Evolutionary conservation across 2,797 vertebrate species (phyloP), one percentile per base, ranked within the genome.

Genomic region (Sebastes steindachneri): DNA sequence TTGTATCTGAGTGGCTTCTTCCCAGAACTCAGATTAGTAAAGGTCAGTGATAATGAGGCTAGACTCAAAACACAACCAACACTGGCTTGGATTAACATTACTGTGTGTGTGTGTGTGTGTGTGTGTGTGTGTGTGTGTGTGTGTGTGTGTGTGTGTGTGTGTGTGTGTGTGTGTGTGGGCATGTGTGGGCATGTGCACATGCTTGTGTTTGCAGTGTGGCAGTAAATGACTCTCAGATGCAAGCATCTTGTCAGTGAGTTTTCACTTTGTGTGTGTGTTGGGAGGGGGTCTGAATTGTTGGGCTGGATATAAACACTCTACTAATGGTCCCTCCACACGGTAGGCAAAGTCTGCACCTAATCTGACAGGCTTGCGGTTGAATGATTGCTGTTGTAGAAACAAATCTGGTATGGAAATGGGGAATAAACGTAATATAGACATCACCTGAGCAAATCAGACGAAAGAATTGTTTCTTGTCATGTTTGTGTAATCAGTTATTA

Each of bases 11-110:
- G 68, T 73, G 76, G 19, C 68, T 88, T 84, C 77, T 25, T 84
- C 71, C 66, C 70, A 77, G 73, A 86, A 76, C 75, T 82, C 51
- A 69, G 81, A 90, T 77, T 83, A 90, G 85, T 82, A 88, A 92
- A 93, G 81, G 89, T 90, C 85, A 89, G 35, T 76, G 76, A 87
- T 91, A 90, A 91, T 85, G 82, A 90, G 79, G 71, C 82, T 70
- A 0, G n/a, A 87, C 80, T 91, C 81, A 86, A 93, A 92, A 89
- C 80, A 80, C 70, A 78, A 75, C 69, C 71, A 79, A 68, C 41
- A 54, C 70, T 79, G 75, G 62, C 59, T 68, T 82, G 68, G 86
- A 88, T 86, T 91, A 86, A 73, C 86, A 83, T 70, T 5, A 70
- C 71, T 70, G 71, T 58, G 17, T 74, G 15, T 82, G 68, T 59